A percentile compares a stretch with the other conserved stretches of the same genome.
phyloP scores from a whole-genome alignment of 2,797 vertebrate genomes.

The Hippoglossus hippoglossus region DNA sequence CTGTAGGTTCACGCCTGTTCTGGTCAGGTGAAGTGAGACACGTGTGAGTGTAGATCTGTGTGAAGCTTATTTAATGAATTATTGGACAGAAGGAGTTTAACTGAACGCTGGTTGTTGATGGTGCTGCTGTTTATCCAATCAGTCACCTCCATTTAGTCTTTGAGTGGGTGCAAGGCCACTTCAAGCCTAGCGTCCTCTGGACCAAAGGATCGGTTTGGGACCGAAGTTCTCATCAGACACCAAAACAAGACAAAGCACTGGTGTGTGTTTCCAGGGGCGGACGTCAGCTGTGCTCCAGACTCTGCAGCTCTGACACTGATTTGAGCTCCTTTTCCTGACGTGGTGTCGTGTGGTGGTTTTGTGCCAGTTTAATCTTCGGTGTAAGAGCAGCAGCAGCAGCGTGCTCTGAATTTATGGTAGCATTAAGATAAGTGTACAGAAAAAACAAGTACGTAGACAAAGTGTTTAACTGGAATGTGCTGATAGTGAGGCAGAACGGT shows the following conservation, averaged over 20 bases:
- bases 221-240: slow-evolving; percentile 42
- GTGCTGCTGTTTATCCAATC: slow-evolving; percentile 41
- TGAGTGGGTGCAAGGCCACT: slow-evolving; percentile 44
- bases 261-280: slow-evolving; percentile 33
- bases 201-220: slow-evolving; percentile 39
- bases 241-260: slow-evolving; percentile 38
- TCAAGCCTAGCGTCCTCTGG: slow-evolving; percentile 40
- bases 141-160: slow-evolving; percentile 42
- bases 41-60: slow-evolving; percentile 62
- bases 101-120: slow-evolving; percentile 33
- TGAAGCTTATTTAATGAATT: slow-evolving; percentile 62
- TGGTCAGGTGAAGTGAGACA: slow-evolving; percentile 49
- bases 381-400: slow-evolving; percentile 78
- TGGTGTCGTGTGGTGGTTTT: slow-evolving; percentile 79
- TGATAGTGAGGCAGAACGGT: slow-evolving; percentile 23
- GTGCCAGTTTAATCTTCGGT: slow-evolving; percentile 78
- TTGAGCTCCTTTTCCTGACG: slow-evolving; percentile 65
- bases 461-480: slow-evolving; percentile 52
- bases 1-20: slow-evolving; percentile 44
- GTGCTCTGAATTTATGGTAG: slow-evolving; percentile 78
- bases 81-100: slow-evolving; percentile 39
- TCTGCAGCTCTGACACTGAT: slow-evolving; percentile 60
- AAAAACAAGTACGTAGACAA: slow-evolving; percentile 48
- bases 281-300: slow-evolving; percentile 32
- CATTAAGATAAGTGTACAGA: slow-evolving; percentile 76